These are phyloP conservation scores for Schizothorax lantsangensis DNA, from an alignment of 2,797 vertebrate genomes.

Conservation along the genomic window DNA sequence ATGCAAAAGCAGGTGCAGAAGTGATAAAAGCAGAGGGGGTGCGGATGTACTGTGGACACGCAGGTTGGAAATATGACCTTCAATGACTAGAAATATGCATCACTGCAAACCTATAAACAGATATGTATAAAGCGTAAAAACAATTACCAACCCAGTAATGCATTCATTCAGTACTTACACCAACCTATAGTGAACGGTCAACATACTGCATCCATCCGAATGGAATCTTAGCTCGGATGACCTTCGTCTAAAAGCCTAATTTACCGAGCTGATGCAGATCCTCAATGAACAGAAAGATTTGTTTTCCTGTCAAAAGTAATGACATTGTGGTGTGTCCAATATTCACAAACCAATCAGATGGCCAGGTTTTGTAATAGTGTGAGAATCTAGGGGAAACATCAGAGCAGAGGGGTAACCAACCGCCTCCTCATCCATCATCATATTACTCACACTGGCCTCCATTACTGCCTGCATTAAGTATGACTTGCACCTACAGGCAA, in stretches of 20 bases:
- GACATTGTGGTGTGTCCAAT: slow-evolving; percentile 44
- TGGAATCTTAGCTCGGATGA: slow-evolving; percentile 52
- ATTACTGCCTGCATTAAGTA: slow-evolving; percentile 74
- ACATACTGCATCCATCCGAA: slow-evolving; percentile 44
- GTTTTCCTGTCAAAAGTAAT: slow-evolving; percentile 63
- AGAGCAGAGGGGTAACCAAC: slow-evolving; percentile 65
- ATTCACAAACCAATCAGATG: neutral
- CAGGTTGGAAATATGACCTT: slow-evolving; percentile 12
- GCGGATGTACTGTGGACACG: neutral
- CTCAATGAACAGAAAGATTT: slow-evolving; percentile 51
- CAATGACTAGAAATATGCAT: neutral
- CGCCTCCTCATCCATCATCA: slow-evolving; percentile 74
- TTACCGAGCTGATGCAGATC: slow-evolving; percentile 60
- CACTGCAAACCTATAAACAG: neutral
- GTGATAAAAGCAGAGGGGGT: slow-evolving; percentile 1
- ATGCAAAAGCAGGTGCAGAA: neutral
- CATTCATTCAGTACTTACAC: slow-evolving; percentile 32
- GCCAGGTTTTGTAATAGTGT: neutral
- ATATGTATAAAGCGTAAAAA: slow-evolving; percentile 14
- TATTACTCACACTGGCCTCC: slow-evolving; percentile 71
- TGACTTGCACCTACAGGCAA: slow-evolving; percentile 67
- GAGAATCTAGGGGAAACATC: slow-evolving; percentile 35
- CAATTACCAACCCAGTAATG: slow-evolving; percentile 4
- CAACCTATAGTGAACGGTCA: slow-evolving; percentile 31
- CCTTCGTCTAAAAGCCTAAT: slow-evolving; percentile 58